These are phyloP conservation scores for Diorhabda carinulata DNA, from an alignment of 1,140 invertebrate genomes.

Conservation along the genomic window DNA sequence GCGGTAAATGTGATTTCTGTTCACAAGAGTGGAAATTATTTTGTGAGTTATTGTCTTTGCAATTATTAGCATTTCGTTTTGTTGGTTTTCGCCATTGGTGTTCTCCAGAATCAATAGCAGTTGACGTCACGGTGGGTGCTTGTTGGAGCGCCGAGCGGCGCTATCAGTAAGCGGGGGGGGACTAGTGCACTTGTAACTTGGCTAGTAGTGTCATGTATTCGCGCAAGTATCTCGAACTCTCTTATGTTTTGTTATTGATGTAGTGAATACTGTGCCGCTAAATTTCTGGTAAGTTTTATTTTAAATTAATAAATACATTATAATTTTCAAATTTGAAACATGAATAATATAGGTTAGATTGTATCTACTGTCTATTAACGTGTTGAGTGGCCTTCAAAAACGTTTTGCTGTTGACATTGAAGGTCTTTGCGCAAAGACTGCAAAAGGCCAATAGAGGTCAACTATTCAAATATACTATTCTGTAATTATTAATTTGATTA, in stretches of 20 bases:
- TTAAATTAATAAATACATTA: slow-evolving; percentile 17
- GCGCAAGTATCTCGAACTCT: slow-evolving; percentile 46
- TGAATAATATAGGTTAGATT: slow-evolving; percentile 10
- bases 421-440: slow-evolving; percentile 46
- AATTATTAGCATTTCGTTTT: slow-evolving; percentile 34
- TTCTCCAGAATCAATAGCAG: slow-evolving; percentile 45
- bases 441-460: slow-evolving; percentile 47
- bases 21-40: slow-evolving; percentile 9
- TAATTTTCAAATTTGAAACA: background rate
- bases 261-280: slow-evolving; percentile 33
- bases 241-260: slow-evolving; percentile 44
- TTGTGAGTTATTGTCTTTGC: slow-evolving; percentile 13
- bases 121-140: slow-evolving; percentile 44
- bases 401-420: slow-evolving; percentile 48
- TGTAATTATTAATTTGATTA: slow-evolving; percentile 14
- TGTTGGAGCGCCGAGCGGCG: slow-evolving; percentile 41
- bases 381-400: slow-evolving; percentile 46
- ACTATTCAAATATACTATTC: slow-evolving; percentile 39
- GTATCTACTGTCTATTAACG: slow-evolving; percentile 32
- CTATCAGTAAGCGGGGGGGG: slow-evolving; percentile 40
- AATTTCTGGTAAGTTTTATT: slow-evolving; percentile 39
- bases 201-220: slow-evolving; percentile 48
- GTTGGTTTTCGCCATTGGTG: slow-evolving; percentile 37
- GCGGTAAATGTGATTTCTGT: slow-evolving; percentile 7
- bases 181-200: slow-evolving; percentile 48